Conservation (phyloP, 2,113 vertebrate species). For the Tyto alba region DNA sequence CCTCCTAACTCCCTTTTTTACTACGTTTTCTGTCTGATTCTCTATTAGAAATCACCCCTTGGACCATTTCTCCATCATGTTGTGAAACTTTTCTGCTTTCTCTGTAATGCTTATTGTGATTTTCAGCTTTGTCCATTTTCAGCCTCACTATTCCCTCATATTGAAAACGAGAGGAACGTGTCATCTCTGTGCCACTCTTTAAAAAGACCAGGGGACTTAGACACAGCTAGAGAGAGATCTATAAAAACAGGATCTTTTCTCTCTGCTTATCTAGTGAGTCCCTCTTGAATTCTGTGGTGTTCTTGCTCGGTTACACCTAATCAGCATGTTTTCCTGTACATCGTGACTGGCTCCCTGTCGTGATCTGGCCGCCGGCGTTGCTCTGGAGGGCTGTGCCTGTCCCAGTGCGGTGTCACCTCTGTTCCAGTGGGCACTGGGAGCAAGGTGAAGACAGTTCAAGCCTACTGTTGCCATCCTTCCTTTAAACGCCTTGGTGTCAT, state of each 20-base stretch:
- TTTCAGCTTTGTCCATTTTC: not conserved
- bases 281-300: not conserved
- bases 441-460: not conserved
- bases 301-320: not conserved
- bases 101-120: not conserved
- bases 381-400: not conserved
- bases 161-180: not conserved
- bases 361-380: fast-evolving
- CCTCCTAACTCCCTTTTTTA: not conserved
- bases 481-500: not conserved
- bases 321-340: not conserved
- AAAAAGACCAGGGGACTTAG: not conserved
- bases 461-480: not conserved
- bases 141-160: not conserved
- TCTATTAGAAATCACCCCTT: not conserved
- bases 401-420: not conserved
- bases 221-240: not conserved
- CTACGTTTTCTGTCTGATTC: not conserved
- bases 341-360: not conserved
- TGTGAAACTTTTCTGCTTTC: not conserved
- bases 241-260: not conserved
- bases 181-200: not conserved
- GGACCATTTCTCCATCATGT: not conserved
- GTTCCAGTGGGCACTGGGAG: not conserved
- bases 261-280: not conserved